Conservation (phyloP, 2,888 invertebrate species). For the Chalcosyrphus nemorum region DNA sequence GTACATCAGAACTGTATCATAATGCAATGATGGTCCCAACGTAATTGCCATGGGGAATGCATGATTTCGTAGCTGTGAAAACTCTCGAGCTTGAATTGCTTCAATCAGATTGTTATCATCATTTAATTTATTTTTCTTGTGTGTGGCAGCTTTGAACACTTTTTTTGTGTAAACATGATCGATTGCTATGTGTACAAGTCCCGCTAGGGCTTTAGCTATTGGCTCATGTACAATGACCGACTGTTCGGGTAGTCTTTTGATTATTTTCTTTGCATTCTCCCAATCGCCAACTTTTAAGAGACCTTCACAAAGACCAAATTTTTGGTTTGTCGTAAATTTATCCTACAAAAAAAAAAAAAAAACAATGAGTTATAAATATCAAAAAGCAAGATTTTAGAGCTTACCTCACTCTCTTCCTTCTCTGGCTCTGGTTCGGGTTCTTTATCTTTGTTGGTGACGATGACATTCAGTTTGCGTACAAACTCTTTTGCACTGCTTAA, state of each 20-base stretch:
- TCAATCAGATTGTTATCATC: conserved; percentile 78
- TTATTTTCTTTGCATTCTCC: conserved; percentile 91
- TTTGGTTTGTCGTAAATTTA: conserved; percentile 88
- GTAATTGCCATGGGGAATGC: conserved; percentile 93
- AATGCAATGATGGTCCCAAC: conserved; percentile 93
- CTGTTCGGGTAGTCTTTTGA: conserved; percentile 91
- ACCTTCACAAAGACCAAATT: conserved; percentile 95
- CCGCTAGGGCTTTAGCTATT: conserved; percentile 89
- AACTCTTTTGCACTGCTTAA: conserved; percentile 92
- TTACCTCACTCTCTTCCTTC: conserved; percentile 86
- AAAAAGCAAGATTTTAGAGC: background rate
- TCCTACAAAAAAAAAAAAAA: conserved; percentile 74
- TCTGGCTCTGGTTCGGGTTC: conserved; percentile 88
- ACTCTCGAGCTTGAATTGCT: conserved; percentile 84
- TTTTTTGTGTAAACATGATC: conserved; percentile 93
- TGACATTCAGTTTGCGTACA: conserved; percentile 92
- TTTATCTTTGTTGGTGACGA: conserved; percentile 91
- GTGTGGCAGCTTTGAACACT: conserved; percentile 87
- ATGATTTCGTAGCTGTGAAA: conserved; percentile 88
- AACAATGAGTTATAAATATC: background rate
- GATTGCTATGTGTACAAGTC: conserved; percentile 91
- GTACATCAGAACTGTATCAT: conserved; percentile 94
- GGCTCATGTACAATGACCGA: conserved; percentile 90
- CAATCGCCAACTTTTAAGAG: conserved; percentile 94
- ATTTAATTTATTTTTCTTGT: conserved; percentile 85